phyloP scores from a whole-genome alignment of 1,140 invertebrate species.

The Hyposmocoma kahamanoa region DNA sequence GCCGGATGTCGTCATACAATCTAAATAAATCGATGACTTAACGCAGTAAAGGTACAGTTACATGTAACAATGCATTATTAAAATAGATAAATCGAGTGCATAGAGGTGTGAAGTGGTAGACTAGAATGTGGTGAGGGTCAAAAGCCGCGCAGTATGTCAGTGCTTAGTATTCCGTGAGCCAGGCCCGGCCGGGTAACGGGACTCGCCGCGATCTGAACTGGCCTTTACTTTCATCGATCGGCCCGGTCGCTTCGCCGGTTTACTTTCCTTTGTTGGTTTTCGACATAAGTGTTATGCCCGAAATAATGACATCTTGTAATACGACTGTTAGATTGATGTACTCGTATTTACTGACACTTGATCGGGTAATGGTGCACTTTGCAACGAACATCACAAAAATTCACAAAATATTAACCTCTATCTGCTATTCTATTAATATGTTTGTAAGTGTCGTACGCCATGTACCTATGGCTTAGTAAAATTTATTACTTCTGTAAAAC shows the following conservation, averaged over 20 bases:
- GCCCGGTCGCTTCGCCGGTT: conserved; percentile 38
- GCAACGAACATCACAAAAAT: no score
- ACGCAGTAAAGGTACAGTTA: conserved; percentile 1
- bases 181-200: conserved; percentile 57
- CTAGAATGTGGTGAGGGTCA: conserved; percentile 70
- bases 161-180: conserved; percentile 67
- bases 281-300: conserved; percentile 24
- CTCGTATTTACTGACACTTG: no score
- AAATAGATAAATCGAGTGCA: conserved; percentile 28
- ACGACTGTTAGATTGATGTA: not conserved
- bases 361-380: no score
- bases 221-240: conserved; percentile 71
- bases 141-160: conserved; percentile 71
- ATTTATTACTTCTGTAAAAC: no score
- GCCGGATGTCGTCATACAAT: no score
- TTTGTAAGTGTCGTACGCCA: no score
- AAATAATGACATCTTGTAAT: conserved; percentile 20
- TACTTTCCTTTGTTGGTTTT: conserved; percentile 70
- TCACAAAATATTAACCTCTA: no score
- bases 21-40: no score
- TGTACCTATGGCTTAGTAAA: no score
- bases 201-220: conserved; percentile 50
- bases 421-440: no score
- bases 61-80: not conserved
- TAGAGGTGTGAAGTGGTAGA: conserved; percentile 55